Evolutionary conservation across 2,888 invertebrate genomes (phyloP).

Genomic region (Dicroscelio sp.): DNA sequence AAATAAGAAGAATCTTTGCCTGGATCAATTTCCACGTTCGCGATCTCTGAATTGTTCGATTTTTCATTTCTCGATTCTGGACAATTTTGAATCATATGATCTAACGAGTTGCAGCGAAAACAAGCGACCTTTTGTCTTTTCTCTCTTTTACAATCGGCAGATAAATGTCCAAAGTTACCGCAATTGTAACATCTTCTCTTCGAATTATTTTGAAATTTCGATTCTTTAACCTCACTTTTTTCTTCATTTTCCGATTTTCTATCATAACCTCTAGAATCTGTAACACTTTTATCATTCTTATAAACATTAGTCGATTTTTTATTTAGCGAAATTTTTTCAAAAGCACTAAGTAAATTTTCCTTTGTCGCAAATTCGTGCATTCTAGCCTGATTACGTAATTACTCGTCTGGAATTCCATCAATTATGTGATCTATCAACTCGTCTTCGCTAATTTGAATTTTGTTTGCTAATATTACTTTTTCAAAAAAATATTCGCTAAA

Average conservation of each 20-base stretch:
- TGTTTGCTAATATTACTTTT: conserved; percentile 61
- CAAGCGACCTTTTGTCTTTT: conserved; percentile 30
- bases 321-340: conserved; percentile 27
- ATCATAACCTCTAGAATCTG: neutral
- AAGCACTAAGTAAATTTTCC: conserved; percentile 8
- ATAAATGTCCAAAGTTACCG: conserved; percentile 24
- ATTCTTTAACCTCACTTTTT: too few relatives aligned
- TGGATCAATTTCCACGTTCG: conserved; percentile 73
- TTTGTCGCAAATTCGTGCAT: conserved; percentile 47
- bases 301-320: neutral
- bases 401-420: conserved; percentile 50
- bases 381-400: conserved; percentile 64
- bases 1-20: neutral
- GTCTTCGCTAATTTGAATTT: conserved; percentile 31
- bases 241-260: neutral
- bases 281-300: neutral
- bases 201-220: too few relatives aligned
- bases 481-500: conserved; percentile 60
- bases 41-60: conserved; percentile 50
- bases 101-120: conserved; percentile 11
- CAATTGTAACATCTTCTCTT: conserved; percentile 57
- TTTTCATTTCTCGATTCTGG: neutral
- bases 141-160: neutral
- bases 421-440: conserved; percentile 36
- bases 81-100: neutral